These are phyloP conservation scores for Lordiphosa clarofinis DNA, from an alignment of 1,140 invertebrate species.

Conservation along the genomic window DNA sequence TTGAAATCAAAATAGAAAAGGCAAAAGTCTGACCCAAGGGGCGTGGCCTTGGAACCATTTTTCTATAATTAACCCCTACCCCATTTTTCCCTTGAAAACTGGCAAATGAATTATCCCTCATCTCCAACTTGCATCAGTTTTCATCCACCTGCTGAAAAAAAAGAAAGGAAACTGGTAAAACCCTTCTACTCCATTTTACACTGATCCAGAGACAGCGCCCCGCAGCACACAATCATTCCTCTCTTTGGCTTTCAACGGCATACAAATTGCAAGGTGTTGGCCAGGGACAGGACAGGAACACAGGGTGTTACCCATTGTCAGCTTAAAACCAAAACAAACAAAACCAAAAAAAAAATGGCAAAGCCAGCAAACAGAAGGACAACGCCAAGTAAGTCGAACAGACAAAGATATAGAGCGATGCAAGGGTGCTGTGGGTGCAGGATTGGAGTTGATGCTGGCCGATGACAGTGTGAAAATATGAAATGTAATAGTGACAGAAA, in stretches of 20 bases:
- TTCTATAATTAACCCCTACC: no score
- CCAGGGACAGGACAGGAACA: neutral
- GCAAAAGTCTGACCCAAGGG: no score
- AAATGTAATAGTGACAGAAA: slow-evolving; percentile 73
- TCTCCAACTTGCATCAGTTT: slow-evolving; percentile 5
- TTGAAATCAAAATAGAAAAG: no score
- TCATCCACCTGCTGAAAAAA: neutral
- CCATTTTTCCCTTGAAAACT: no score
- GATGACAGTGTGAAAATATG: slow-evolving; percentile 54
- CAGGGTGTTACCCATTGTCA: no score
- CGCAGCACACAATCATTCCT: slow-evolving; percentile 19
- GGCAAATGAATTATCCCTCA: no score
- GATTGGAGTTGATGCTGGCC: slow-evolving; percentile 17
- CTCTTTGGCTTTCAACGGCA: slow-evolving; percentile 21
- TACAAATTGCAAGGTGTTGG: slow-evolving; percentile 29
- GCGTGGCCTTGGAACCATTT: no score
- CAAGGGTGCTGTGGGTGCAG: slow-evolving; percentile 12
- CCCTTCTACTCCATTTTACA: slow-evolving; percentile 11
- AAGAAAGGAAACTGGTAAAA: slow-evolving; percentile 5
- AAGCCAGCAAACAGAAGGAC: slow-evolving; percentile 2
- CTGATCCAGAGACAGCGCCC: slow-evolving; percentile 7
- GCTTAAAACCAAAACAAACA: neutral
- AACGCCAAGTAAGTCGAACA: slow-evolving; percentile 1
- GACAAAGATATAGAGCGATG: neutral
- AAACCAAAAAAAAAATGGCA: neutral